phyloP scores from a whole-genome alignment of 2,888 invertebrate genomes.

The Epiblema foenella region DNA sequence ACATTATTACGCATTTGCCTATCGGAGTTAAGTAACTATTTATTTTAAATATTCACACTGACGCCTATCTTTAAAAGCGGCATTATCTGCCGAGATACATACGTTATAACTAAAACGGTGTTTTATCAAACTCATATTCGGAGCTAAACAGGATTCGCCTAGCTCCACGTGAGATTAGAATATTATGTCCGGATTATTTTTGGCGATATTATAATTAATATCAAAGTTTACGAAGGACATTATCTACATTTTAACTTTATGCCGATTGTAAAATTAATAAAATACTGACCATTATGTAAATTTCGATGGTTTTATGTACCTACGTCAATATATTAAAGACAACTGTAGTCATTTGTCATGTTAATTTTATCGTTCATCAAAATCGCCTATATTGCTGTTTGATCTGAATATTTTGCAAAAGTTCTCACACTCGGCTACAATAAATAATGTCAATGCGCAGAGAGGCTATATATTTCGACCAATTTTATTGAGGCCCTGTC shows the following conservation, averaged over 20 bases:
- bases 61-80: slow-evolving; percentile 43
- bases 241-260: slow-evolving; percentile 38
- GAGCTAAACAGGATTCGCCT: slow-evolving; percentile 35
- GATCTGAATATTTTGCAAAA: slow-evolving; percentile 43
- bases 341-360: slow-evolving; percentile 45
- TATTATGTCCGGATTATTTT: slow-evolving; percentile 36
- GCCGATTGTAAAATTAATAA: slow-evolving; percentile 39
- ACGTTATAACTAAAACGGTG: slow-evolving; percentile 42
- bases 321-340: slow-evolving; percentile 44
- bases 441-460: slow-evolving; percentile 42
- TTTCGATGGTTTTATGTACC: slow-evolving; percentile 33
- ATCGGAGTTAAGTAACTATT: slow-evolving; percentile 45
- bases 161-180: slow-evolving; percentile 40
- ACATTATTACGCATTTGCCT: slow-evolving; percentile 45
- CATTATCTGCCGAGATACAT: slow-evolving; percentile 44
- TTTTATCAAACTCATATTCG: slow-evolving; percentile 36
- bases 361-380: slow-evolving; percentile 45
- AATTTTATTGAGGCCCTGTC: slow-evolving; percentile 66
- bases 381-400: slow-evolving; percentile 41
- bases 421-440: slow-evolving; percentile 42
- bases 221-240: slow-evolving; percentile 39
- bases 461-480: slow-evolving; percentile 57
- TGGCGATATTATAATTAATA: slow-evolving; percentile 41
- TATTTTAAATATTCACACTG: slow-evolving; percentile 42
- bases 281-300: slow-evolving; percentile 34